phyloP scores from a whole-genome alignment of 2,797 vertebrate genomes.

The Prunella strophiata region DNA sequence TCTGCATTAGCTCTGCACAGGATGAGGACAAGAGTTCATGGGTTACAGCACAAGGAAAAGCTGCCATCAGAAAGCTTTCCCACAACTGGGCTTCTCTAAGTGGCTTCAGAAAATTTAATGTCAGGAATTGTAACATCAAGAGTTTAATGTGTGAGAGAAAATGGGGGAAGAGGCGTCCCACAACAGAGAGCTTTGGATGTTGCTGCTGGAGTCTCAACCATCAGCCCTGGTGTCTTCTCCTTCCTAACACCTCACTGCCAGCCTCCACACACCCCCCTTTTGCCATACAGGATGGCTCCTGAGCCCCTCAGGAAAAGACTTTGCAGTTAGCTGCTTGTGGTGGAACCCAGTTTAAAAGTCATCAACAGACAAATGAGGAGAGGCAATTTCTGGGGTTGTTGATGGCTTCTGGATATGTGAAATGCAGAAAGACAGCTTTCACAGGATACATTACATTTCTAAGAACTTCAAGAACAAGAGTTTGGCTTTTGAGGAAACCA shows the following conservation, averaged over 20 bases:
- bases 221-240: not conserved
- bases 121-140: not conserved
- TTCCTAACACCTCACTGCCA: not conserved
- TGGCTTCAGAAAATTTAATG: not conserved
- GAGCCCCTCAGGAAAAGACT: not conserved
- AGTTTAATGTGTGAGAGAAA: not conserved
- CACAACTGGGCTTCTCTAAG: not conserved
- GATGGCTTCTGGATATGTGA: not conserved
- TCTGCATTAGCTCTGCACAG: conserved; percentile 92
- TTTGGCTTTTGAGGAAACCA: not conserved
- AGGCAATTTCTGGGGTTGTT: not conserved
- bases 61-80: not conserved
- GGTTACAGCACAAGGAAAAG: not conserved
- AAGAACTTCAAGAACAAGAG: not conserved
- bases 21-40: not conserved
- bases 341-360: not conserved
- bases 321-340: not conserved
- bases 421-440: not conserved
- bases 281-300: not conserved
- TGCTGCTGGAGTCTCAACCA: not conserved
- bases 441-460: not conserved
- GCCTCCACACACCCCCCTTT: accelerated
- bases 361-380: not conserved
- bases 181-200: not conserved
- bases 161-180: accelerated